Evolutionary conservation across 2,888 invertebrate genomes (phyloP).

Genomic region (Ligdia adustata): DNA sequence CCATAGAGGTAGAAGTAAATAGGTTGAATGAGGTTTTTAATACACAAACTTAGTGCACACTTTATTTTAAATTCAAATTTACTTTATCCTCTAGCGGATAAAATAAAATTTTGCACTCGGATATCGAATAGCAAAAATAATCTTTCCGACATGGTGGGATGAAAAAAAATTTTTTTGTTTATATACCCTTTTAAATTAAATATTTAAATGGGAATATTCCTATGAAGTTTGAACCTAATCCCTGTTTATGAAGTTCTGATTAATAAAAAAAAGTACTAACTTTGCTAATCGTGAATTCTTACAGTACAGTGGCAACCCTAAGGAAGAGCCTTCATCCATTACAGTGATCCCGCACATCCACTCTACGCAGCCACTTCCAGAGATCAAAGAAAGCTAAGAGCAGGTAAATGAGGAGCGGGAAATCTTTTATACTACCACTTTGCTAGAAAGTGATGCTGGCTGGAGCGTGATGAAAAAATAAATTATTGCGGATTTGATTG

Average conservation of each 20-base stretch:
- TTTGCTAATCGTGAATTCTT: not conserved
- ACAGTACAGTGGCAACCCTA: constrained; percentile 49
- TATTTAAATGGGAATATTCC: too few species aligned
- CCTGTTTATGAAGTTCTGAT: not conserved
- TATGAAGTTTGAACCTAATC: not conserved
- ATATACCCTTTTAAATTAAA: too few species aligned
- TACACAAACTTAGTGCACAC: too few species aligned
- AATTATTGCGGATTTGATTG: constrained; percentile 1
- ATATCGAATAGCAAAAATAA: too few species aligned
- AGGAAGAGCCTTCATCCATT: constrained; percentile 56
- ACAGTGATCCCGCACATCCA: constrained; percentile 64
- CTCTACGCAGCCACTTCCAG: constrained; percentile 52
- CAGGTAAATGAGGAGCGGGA: constrained; percentile 38
- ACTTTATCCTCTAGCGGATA: too few species aligned
- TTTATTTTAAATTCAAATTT: too few species aligned
- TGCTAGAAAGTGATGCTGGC: constrained; percentile 12
- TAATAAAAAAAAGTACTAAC: not conserved
- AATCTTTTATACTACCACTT: constrained; percentile 30
- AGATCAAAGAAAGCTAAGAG: constrained; percentile 59
- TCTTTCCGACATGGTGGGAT: too few species aligned
- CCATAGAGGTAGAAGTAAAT: too few species aligned
- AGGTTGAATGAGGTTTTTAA: too few species aligned
- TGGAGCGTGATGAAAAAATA: constrained; percentile 8
- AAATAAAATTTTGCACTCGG: too few species aligned
- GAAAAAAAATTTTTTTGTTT: too few species aligned